Conservation (phyloP, 2,888 invertebrate genomes). For the Halictus ligatus region DNA sequence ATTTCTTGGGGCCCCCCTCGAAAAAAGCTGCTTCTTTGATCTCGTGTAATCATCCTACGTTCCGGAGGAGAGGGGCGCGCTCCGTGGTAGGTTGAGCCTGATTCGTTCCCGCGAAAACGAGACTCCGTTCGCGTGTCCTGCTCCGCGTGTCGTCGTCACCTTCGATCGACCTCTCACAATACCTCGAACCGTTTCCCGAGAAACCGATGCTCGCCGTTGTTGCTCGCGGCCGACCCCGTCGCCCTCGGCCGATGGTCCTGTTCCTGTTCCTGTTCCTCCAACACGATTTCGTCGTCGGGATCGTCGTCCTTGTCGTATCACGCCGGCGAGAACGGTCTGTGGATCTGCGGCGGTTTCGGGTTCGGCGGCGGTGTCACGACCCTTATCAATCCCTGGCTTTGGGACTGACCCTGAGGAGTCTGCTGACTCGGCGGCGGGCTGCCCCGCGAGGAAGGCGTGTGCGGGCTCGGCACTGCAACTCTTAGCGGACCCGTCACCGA, state of each 20-base stretch:
- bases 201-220: constrained; percentile 48
- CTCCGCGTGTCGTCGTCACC: no score
- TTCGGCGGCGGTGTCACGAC: constrained; percentile 81
- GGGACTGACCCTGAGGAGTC: constrained; percentile 75
- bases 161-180: constrained; percentile 65
- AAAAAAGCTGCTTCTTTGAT: constrained; percentile 29
- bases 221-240: constrained; percentile 17
- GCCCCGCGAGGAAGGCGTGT: constrained; percentile 83
- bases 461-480: constrained; percentile 83
- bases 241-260: constrained; percentile 10
- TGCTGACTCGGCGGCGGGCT: constrained; percentile 79
- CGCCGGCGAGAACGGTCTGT: constrained; percentile 84
- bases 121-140: neutral
- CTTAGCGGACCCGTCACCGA: constrained; percentile 82
- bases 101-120: neutral
- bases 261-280: constrained; percentile 9
- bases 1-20: constrained; percentile 18
- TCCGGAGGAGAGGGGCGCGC: neutral
- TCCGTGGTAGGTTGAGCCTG: neutral
- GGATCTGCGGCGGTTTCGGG: constrained; percentile 82
- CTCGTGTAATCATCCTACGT: constrained; percentile 17
- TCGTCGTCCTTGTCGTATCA: constrained; percentile 77
- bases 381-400: constrained; percentile 79
- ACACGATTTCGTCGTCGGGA: constrained; percentile 30
- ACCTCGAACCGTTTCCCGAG: constrained; percentile 73